Conservation (phyloP, 2,797 vertebrate species). For the Siniperca obscura region DNA sequence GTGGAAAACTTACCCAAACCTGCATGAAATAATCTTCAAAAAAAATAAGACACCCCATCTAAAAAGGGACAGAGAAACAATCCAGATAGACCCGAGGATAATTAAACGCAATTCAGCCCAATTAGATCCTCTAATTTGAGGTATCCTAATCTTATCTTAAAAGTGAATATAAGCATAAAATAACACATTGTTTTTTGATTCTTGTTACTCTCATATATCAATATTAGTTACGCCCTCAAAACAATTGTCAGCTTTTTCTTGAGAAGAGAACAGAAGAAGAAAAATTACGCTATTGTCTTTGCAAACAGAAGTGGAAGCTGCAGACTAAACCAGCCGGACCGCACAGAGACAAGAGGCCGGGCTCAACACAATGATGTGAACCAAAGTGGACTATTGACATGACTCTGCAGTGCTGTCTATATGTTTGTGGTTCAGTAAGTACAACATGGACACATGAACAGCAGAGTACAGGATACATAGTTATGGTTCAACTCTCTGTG, state of each 20-base stretch:
- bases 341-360: constrained; percentile 42
- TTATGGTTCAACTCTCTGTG: constrained; percentile 11
- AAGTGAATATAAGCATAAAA: no score
- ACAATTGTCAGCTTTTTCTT: neutral
- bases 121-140: neutral
- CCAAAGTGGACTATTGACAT: constrained; percentile 14
- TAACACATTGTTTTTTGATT: no score
- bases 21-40: neutral
- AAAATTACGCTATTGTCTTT: neutral
- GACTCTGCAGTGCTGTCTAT: neutral
- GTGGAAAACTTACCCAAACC: no score
- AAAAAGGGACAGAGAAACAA: no score
- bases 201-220: neutral
- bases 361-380: constrained; percentile 32
- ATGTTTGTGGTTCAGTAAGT: constrained; percentile 30
- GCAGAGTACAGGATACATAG: constrained; percentile 18
- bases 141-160: neutral
- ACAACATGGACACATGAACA: constrained; percentile 1
- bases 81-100: neutral
- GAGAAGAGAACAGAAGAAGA: neutral
- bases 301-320: constrained; percentile 39
- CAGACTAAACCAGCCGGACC: constrained; percentile 64
- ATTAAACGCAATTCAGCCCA: no score
- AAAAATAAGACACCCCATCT: neutral
- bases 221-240: neutral